These are phyloP conservation scores for Cuculus canorus DNA, from an alignment of 2,797 vertebrate genomes.

Conservation along the genomic window DNA sequence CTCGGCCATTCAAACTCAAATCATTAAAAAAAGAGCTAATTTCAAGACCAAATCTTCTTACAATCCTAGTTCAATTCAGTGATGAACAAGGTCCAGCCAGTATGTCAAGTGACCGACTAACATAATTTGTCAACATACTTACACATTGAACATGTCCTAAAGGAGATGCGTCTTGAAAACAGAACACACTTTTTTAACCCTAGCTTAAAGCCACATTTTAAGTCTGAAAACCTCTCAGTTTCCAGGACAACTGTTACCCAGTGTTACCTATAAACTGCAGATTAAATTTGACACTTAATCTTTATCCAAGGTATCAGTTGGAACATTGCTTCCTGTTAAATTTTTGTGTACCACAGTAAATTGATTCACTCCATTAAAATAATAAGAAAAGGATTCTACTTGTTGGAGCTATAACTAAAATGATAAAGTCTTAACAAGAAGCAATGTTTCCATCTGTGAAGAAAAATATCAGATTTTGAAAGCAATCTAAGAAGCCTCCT, in stretches of 20 bases:
- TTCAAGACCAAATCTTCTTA: background rate
- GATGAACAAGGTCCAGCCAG: background rate
- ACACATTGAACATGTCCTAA: background rate
- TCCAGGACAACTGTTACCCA: background rate
- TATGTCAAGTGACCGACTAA: background rate
- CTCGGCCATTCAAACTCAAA: background rate
- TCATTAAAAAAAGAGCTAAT: background rate
- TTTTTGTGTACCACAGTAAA: background rate
- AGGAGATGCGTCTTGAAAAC: background rate
- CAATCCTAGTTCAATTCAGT: background rate
- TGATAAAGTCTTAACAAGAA: background rate
- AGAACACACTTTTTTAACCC: background rate
- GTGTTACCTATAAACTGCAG: background rate
- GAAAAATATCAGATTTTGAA: background rate
- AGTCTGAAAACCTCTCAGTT: background rate
- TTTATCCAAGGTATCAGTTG: background rate
- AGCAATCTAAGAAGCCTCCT: background rate
- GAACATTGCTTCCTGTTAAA: background rate
- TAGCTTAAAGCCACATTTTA: background rate
- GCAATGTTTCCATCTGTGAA: background rate
- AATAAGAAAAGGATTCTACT: background rate
- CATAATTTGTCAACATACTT: background rate
- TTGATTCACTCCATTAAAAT: background rate
- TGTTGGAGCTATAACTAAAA: background rate
- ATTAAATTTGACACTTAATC: background rate